Evolutionary conservation across 2,113 vertebrate genomes (phyloP).

Genomic region (Felis chaus): DNA sequence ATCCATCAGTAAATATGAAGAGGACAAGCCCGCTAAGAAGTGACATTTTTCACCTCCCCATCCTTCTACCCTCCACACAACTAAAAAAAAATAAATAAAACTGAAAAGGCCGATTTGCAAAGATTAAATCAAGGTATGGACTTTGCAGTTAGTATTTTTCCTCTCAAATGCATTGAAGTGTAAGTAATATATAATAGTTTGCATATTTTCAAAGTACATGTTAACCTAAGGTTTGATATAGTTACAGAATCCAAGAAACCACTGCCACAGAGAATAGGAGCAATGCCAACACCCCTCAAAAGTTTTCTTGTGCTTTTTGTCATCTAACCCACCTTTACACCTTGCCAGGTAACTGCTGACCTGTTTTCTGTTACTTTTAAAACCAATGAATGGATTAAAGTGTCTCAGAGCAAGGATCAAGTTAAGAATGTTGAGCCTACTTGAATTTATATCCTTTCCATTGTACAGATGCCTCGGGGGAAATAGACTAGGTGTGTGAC

Average conservation of each 20-base stretch:
- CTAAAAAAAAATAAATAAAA: background rate
- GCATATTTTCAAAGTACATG: background rate
- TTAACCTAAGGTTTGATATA: background rate
- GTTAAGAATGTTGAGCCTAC: conserved; percentile 20
- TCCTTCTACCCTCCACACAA: background rate
- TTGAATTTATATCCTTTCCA: conserved; percentile 53
- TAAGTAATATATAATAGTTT: background rate
- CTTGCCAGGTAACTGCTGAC: background rate
- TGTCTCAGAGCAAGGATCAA: conserved; percentile 53
- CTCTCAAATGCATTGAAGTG: background rate
- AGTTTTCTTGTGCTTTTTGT: background rate
- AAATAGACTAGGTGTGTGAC: background rate
- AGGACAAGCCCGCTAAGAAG: background rate
- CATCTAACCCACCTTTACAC: background rate
- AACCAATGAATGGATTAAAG: conserved; percentile 21
- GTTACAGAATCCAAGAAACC: background rate
- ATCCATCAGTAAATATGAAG: background rate
- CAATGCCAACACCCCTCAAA: background rate
- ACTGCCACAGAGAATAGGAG: background rate
- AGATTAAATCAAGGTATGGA: background rate
- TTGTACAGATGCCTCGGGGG: background rate
- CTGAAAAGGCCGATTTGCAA: background rate
- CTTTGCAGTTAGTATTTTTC: background rate
- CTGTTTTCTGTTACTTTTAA: conserved; percentile 48
- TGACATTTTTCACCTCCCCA: background rate